phyloP scores from a whole-genome alignment of 1,140 invertebrate genomes.

The Sycobia sp. region DNA sequence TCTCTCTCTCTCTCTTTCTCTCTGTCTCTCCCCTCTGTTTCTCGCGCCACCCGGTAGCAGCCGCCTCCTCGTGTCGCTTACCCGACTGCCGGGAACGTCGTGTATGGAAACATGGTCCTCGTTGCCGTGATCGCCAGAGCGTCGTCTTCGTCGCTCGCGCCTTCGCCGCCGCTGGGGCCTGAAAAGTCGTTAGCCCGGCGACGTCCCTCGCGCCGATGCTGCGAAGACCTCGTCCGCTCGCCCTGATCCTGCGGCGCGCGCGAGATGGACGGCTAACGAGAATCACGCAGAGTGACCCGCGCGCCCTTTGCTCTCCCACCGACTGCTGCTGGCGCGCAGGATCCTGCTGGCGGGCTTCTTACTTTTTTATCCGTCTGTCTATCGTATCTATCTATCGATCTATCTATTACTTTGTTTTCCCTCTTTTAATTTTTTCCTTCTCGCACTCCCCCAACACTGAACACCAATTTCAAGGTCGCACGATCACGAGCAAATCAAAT shows the following conservation, averaged over 20 bases:
- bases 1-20: no score
- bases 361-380: conserved; percentile 28
- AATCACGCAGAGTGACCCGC: no score
- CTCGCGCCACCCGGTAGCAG: not conserved
- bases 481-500: conserved; percentile 22
- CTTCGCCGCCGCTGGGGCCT: no score
- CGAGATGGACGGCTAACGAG: no score
- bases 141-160: conserved; percentile 5
- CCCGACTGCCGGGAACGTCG: conserved; percentile 59
- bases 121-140: conserved; percentile 32
- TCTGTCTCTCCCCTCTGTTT: not conserved
- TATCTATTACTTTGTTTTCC: no score
- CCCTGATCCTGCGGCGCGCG: no score
- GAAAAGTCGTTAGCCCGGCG: no score
- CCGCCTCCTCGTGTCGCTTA: conserved; percentile 45
- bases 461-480: conserved; percentile 43
- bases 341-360: not conserved
- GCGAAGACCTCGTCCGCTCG: no score
- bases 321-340: no score
- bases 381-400: conserved; percentile 8
- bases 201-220: no score
- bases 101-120: conserved; percentile 57
- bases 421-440: no score
- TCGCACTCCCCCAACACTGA: conserved; percentile 33
- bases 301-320: not conserved